Base-by-base conservation (phyloP, 92 coral and sea anemone genomes). In the Actinostola sp. region DNA sequence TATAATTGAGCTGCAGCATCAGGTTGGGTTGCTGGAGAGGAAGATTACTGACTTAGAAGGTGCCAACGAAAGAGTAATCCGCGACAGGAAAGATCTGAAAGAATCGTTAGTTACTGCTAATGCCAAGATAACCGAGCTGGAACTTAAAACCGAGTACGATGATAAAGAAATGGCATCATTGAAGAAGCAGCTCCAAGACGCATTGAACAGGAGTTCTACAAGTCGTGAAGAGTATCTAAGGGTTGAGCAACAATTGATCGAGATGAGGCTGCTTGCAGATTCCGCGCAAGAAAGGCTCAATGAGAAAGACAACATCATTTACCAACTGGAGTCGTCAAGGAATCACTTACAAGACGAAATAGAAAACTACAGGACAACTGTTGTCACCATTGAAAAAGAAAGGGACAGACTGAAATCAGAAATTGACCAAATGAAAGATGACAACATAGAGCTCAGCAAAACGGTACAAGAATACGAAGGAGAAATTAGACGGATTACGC, bases 241-340 rank as follows among this genome's bases (percentile, higher is more conserved):
- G 71, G 88, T 89, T 56, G 92, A 92, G 53, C 97, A 87, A 62
- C 89, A 92, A 78, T 67, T 95, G 29, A 88, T 82, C n/a, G 99
- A 95, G 65, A 66, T 87, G 70, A 92, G 84, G 52, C 70, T 95
- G 49, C 56, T 85, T 24, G 77, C 80, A 12, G 97, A 89, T 56
- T 84, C 88, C 27, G 86, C 96, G 24, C 97, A 95, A 71, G 97
- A 91, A 53, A 92, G 87, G 78, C 68, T 86, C 16, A 87, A 86
- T 76, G 97, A 89, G 67, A 95, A 88, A 65, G 99, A 92, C 43
- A 89, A 89, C 56, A 84, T 87, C 8, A 80, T 95, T 45, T 92
- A 93, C 45, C 94, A 89, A 61, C 69, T 95, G 16, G 82, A 85
- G 62, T 76, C 93, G 42, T 87, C 91, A 13, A 88, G 81, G 64